Evolutionary conservation across 2,888 invertebrate species (phyloP), one percentile per base, ranked within the genome.

Genomic region (Carcina quercana): DNA sequence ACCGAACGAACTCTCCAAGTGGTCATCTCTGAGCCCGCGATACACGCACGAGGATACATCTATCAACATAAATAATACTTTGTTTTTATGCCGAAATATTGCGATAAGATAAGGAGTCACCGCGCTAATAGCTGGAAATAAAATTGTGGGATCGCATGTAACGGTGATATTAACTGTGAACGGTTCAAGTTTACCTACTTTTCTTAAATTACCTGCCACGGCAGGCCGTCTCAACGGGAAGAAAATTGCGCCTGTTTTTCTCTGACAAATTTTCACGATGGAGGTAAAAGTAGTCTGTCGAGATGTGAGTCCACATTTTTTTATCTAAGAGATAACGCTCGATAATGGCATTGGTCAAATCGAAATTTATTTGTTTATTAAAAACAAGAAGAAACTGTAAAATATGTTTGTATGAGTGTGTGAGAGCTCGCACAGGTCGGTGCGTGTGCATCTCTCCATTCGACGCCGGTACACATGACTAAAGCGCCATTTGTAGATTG

Each of bases 81-180:
- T 69, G 64, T 73, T 74, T 71, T 71, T 60, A 69, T 64, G 59
- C 62, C 70, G 59, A 57, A 74, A 71, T 69, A 69, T 69, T 64
- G 60, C 78, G 69, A 76, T 78, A 73, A 76, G 71, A 73, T 76
- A 73, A 74, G n/a, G 61, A 62, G 59, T 59, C 52, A 52, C 57
- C 68, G 66, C 66, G 62, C 63, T 74, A 75, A 72, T 72, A 74
- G 67, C 67, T 61, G 49, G 62, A 65, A 80, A 79, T 80, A 70
- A 79, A 82, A 79, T 82, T 74, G 73, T 74, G 61, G 66, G 68
- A 79, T 79, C 71, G 79, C 78, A 78, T 79, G 79, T 74, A 74
- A 74, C 64, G 63, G 69, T 68, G 74, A 66, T 75, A 79, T 82
- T 80, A 79, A 62, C 72, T 59, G 68, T 68, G 72, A 71, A 67